Conservation (phyloP, 37 sponge, comb jelly and placozoan species). For the Beroe forskalii region DNA sequence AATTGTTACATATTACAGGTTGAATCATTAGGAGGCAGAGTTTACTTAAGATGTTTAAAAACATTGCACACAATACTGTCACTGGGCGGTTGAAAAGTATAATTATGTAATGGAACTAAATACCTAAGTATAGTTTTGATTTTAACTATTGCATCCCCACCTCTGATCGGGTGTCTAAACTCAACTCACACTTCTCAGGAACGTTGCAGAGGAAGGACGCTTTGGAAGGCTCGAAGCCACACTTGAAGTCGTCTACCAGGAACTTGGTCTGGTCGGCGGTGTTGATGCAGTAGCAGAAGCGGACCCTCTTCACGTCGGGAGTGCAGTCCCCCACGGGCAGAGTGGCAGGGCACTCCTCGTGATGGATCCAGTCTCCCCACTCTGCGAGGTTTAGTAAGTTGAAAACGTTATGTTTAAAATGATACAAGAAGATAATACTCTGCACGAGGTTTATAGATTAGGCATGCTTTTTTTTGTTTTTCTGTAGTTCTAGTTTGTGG, state of each 20-base stretch:
- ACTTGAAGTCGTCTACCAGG: neutral
- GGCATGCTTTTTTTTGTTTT: no score
- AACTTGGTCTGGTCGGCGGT: neutral
- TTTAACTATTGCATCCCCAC: no score
- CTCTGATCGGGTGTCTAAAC: no score
- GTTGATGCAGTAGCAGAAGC: slow-evolving; percentile 9
- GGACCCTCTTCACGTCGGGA: neutral
- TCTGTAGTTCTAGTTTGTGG: no score
- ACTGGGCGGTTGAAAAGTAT: no score
- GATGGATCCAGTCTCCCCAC: slow-evolving; percentile 36
- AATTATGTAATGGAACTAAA: neutral
- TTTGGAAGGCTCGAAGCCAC: slow-evolving; percentile 21
- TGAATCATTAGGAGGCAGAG: no score
- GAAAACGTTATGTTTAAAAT: no score
- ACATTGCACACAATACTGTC: no score
- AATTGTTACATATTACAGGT: no score
- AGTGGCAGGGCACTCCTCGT: neutral
- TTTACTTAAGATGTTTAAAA: no score
- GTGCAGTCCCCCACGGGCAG: neutral
- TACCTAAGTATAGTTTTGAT: neutral
- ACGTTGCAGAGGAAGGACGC: neutral
- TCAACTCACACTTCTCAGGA: slow-evolving; percentile 36
- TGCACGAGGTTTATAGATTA: no score
- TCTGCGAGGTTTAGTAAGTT: neutral
- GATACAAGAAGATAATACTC: no score